Evolutionary conservation across 2,113 vertebrate species (phyloP).

Genomic region (Corvus cornix): DNA sequence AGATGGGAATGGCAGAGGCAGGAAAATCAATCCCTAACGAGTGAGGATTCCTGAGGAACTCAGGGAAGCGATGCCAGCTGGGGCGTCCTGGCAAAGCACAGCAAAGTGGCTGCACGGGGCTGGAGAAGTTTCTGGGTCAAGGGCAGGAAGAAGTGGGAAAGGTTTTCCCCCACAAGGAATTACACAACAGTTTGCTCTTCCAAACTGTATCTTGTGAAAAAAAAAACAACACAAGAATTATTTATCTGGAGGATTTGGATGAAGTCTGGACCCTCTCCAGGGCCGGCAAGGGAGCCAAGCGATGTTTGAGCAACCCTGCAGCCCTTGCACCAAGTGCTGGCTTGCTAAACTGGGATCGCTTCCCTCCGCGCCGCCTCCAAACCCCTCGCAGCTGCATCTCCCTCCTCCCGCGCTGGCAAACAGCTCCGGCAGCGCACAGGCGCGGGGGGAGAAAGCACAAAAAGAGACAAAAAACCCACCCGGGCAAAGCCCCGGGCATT

Average conservation of each 20-base stretch:
- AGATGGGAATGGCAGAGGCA: background rate
- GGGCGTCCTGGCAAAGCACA: fast-evolving
- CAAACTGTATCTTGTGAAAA: background rate
- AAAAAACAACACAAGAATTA: no score
- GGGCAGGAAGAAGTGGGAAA: background rate
- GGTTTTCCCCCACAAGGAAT: background rate
- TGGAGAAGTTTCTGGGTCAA: background rate
- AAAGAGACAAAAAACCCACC: background rate
- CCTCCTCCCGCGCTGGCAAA: background rate
- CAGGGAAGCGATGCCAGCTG: fast-evolving
- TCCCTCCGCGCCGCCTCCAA: background rate
- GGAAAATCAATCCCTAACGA: background rate
- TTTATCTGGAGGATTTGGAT: background rate
- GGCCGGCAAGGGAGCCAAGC: background rate
- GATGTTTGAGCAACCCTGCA: background rate
- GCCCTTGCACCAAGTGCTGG: background rate
- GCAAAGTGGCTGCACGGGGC: background rate
- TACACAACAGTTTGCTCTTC: background rate
- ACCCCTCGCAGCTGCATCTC: background rate
- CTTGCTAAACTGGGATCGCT: background rate
- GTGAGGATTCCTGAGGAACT: background rate
- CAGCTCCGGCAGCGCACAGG: fast-evolving
- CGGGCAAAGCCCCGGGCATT: fast-evolving
- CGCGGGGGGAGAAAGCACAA: fast-evolving
- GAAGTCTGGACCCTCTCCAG: background rate